Evolutionary conservation across 2,797 vertebrate genomes (phyloP).

Genomic region (Perodicticus potto): DNA sequence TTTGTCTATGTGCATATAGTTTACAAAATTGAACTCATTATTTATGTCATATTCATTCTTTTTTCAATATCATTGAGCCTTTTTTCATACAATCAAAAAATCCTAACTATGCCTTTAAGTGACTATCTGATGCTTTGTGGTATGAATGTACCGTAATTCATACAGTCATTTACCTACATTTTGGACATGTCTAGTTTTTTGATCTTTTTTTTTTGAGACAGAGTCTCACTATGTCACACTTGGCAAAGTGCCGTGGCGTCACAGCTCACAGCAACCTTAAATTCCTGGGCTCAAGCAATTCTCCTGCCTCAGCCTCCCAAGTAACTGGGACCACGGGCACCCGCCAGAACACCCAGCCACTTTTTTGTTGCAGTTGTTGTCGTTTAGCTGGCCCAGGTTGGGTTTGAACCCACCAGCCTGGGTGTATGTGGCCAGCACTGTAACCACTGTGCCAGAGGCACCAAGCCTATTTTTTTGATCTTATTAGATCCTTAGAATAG

Average conservation of each 20-base stretch:
- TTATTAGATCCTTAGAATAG: neutral
- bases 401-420: no score
- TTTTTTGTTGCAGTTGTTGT: no score
- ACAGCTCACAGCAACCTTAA: no score
- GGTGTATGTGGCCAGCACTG: no score
- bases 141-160: neutral
- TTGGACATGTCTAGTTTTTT: neutral
- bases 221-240: no score
- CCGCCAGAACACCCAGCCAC: no score
- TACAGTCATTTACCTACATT: neutral
- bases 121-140: neutral
- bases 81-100: neutral
- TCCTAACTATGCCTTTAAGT: neutral
- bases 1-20: neutral
- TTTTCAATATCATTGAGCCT: slow-evolving; percentile 15
- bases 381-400: no score
- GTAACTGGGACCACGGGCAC: no score
- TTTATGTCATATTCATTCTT: neutral
- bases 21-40: neutral
- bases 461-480: neutral
- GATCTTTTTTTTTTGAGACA: neutral
- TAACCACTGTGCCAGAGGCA: no score
- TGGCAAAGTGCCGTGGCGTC: no score
- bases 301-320: no score
- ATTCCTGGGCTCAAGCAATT: no score